Percentiles rank a stretch among this genome's conserved stretches.
Conservation (phyloP, 2,888 invertebrate genomes). For the Tenthredo distinguenda region DNA sequence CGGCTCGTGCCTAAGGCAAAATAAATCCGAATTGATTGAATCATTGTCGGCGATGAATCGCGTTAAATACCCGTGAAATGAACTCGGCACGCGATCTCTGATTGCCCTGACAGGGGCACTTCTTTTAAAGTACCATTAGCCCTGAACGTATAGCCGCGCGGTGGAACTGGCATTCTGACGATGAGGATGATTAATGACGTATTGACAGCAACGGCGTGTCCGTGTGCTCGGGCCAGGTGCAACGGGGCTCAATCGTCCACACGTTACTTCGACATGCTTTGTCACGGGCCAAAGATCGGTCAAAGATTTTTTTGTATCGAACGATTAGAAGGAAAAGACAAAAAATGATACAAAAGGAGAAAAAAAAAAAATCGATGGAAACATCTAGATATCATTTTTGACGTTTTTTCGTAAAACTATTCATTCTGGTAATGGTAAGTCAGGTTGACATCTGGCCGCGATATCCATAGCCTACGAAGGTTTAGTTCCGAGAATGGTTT, state of each 20-base stretch:
- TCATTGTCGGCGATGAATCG: constrained; percentile 72
- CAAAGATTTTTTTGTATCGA: not conserved
- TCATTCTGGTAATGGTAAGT: not conserved
- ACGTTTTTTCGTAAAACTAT: not conserved
- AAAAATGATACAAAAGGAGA: not conserved
- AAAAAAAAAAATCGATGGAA: not conserved
- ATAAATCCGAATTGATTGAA: constrained; percentile 74
- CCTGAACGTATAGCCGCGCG: constrained; percentile 55
- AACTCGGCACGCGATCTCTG: constrained; percentile 71
- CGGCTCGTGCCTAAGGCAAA: constrained; percentile 68
- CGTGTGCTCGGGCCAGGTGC: constrained; percentile 52
- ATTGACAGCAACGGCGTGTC: constrained; percentile 56
- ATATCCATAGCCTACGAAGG: not conserved
- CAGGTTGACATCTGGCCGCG: constrained; percentile 16
- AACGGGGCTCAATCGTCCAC: not conserved
- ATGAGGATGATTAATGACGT: constrained; percentile 70
- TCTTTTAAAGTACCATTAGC: constrained; percentile 70
- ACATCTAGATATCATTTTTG: not conserved
- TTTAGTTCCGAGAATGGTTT: constrained; percentile 5
- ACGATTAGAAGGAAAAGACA: not conserved
- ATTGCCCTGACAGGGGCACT: constrained; percentile 68
- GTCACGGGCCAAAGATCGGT: constrained; percentile 25
- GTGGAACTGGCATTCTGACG: constrained; percentile 46
- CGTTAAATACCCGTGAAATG: constrained; percentile 77
- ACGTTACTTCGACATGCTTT: not conserved